Conservation (phyloP, 1,140 invertebrate species). For the Platorchestia sp. region DNA sequence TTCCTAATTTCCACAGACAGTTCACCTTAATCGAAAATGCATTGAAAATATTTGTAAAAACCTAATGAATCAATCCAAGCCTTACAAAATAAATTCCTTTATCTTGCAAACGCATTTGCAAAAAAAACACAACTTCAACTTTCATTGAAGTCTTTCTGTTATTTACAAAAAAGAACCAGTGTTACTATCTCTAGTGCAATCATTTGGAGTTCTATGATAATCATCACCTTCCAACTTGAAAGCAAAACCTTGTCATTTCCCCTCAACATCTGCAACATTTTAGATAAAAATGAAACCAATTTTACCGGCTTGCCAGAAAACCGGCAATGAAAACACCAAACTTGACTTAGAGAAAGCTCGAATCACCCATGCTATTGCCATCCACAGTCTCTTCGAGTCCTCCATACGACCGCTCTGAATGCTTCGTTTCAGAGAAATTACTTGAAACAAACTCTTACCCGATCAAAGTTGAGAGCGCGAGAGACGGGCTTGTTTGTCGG, state of each 20-base stretch:
- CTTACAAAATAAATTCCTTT: not conserved
- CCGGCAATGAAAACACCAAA: not conserved
- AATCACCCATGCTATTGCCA: not conserved
- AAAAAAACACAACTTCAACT: not conserved
- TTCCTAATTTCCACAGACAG: not conserved
- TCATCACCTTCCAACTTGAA: not conserved
- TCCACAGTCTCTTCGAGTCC: not conserved
- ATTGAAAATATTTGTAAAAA: not conserved
- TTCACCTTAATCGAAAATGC: not conserved
- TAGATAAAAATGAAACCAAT: not conserved
- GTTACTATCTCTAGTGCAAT: not conserved
- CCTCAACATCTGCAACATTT: not conserved
- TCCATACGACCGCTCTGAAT: not conserved
- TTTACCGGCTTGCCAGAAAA: not conserved
- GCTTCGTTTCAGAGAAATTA: slow-evolving; percentile 18
- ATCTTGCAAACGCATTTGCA: not conserved
- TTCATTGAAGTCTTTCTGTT: not conserved
- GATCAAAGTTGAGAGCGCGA: not conserved
- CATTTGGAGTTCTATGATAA: not conserved
- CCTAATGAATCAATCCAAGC: not conserved
- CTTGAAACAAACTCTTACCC: not conserved
- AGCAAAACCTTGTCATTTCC: not conserved
- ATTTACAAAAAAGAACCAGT: not conserved
- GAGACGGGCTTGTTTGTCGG: not conserved
- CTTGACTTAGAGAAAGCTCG: not conserved